Conservation (phyloP, 2,888 invertebrate species). For the Heliconius charithonia region DNA sequence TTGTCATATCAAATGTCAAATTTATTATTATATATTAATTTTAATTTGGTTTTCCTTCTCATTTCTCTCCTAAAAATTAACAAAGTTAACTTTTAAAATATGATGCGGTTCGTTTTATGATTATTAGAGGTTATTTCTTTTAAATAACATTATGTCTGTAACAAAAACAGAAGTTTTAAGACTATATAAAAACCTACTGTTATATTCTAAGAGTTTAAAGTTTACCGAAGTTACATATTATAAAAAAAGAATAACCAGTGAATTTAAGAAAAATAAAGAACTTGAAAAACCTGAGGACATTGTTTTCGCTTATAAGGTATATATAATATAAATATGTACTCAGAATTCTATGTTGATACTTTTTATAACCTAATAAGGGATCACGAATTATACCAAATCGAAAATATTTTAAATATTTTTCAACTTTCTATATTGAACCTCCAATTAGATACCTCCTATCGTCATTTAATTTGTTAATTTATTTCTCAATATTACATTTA, state of each 20-base stretch:
- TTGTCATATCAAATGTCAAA: background rate
- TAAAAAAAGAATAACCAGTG: conserved; percentile 85
- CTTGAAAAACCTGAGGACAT: conserved; percentile 72
- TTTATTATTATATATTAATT: no score
- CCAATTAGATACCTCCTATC: no score
- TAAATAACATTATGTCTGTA: conserved; percentile 54
- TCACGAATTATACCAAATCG: no score
- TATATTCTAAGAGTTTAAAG: conserved; percentile 90
- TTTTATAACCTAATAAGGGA: background rate
- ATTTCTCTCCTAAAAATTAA: background rate
- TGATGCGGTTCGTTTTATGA: background rate
- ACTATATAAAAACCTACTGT: conserved; percentile 91
- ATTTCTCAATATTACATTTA: no score
- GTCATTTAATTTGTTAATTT: no score
- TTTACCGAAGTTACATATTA: conserved; percentile 92
- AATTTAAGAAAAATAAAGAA: conserved; percentile 88
- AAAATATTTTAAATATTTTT: no score
- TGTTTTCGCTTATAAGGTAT: conserved; percentile 69
- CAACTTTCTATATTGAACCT: no score
- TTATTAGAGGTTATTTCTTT: background rate
- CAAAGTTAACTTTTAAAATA: background rate
- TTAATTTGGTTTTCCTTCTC: background rate
- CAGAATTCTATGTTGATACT: background rate
- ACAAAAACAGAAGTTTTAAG: conserved; percentile 84
- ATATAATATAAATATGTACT: background rate